Base-by-base conservation (phyloP, 2,113 vertebrate genomes). In the Plotosus lineatus region DNA sequence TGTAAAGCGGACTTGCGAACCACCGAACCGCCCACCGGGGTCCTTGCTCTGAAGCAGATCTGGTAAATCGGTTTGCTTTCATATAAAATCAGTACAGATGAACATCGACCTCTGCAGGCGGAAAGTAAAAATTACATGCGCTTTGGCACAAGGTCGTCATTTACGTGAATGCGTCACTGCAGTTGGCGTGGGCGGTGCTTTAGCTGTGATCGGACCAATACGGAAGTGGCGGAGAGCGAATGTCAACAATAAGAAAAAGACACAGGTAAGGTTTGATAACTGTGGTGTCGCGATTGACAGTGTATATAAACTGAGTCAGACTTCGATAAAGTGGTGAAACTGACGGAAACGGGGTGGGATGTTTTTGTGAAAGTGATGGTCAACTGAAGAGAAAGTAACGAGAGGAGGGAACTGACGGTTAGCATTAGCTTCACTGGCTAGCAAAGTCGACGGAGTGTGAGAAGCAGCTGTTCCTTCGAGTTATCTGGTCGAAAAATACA, bases 141-240 rank as follows among this genome's bases (percentile, higher is more conserved):
- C 26, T 8, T 17, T 15, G 12, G 61, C 10, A 10, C 23, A 9
- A 21, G 50, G 3, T 44, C 31, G 42, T 28, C 28, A 12, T 38
- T 38, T 19, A 42, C 79, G 71, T 38, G 58, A 23, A 65, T 58
- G 42, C 79, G 73, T 88, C 77, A 75, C 48, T 38, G 21, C 6
- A 38, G 72, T 46, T 50, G 71, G 42, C 3, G 46, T 79, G 83
- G 85, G 75, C 75, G 83, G 83, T 85, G 84, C 82, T 72, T 6
- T 12, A 2, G 5, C 10, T 50, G 53, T n/a, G 10, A 50, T 23
- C 40, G 28, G 85, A 83, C 19, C 38, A 86, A 84, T 46, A 76
- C 91, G 94, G 93, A 94, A 94, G 92, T 90, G 33, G 75, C 15
- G 82, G 50, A 55, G 81, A 86, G 88, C 79, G 84, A 84, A 91